phyloP scores from a whole-genome alignment of 1,140 invertebrate species.

The Apis mellifera region DNA sequence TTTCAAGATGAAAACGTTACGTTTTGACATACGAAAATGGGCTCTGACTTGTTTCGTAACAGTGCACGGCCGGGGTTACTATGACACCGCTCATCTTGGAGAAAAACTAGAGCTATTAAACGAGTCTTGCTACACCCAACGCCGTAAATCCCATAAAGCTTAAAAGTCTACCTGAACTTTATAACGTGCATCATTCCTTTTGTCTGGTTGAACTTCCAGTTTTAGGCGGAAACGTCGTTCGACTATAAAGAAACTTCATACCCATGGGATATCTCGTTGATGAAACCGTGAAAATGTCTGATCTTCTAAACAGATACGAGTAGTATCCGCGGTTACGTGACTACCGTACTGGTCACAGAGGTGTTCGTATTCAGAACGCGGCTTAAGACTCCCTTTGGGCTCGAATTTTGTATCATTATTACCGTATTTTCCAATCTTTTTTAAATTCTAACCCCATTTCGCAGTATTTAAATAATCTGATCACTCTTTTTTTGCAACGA shows the following conservation, averaged over 20 bases:
- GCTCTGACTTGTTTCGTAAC: conserved; percentile 41
- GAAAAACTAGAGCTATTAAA: conserved; percentile 58
- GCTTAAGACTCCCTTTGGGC: background rate
- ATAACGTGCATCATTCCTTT: conserved; percentile 21
- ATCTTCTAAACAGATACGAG: conserved; percentile 19
- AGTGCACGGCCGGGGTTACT: conserved; percentile 32
- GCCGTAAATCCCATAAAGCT: conserved; percentile 51
- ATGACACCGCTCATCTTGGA: background rate
- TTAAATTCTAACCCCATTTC: no score
- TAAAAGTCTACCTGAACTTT: conserved; percentile 6
- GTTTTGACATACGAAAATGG: background rate
- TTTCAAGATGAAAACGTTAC: background rate
- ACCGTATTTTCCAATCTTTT: no score
- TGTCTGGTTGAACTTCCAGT: conserved; percentile 28
- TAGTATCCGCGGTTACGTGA: conserved; percentile 44
- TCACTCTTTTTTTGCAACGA: no score
- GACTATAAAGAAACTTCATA: conserved; percentile 41
- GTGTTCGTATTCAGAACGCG: conserved; percentile 23
- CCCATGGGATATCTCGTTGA: conserved; percentile 32
- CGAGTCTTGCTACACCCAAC: conserved; percentile 46
- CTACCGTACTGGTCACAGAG: background rate
- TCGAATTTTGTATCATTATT: background rate
- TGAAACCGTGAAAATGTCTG: conserved; percentile 32
- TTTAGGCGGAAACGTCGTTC: conserved; percentile 30
- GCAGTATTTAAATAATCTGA: no score